Evolutionary conservation across 1,140 invertebrate genomes (phyloP).

Genomic region (Apis dorsata): DNA sequence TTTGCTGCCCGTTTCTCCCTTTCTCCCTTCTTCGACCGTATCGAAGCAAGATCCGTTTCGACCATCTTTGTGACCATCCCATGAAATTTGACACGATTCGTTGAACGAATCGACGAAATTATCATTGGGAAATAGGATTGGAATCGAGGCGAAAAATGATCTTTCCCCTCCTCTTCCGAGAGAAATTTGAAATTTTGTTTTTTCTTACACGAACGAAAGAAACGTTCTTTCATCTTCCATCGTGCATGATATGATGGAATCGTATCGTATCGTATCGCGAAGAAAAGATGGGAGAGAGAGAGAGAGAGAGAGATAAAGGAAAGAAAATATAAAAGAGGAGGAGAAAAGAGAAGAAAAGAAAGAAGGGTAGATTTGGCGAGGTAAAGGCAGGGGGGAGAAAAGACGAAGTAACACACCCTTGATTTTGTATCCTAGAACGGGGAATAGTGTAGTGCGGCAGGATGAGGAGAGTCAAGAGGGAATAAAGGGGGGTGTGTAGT

Average conservation of each 20-base stretch:
- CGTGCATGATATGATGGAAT: too few relatives aligned
- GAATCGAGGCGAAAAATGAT: not conserved
- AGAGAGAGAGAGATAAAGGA: constrained; percentile 11
- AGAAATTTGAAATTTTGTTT: too few relatives aligned
- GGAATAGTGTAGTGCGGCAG: constrained; percentile 57
- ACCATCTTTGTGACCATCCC: too few relatives aligned
- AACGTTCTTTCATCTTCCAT: too few relatives aligned
- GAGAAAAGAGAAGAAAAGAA: not conserved
- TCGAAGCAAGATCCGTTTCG: too few relatives aligned
- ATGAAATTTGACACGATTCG: not conserved
- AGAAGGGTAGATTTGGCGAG: constrained; percentile 1
- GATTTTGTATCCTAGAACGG: constrained; percentile 65
- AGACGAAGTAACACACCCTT: constrained; percentile 60
- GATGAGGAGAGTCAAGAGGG: constrained; percentile 73
- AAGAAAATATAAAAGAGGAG: not conserved
- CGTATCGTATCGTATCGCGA: too few relatives aligned
- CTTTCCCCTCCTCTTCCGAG: too few relatives aligned
- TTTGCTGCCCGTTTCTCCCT: not conserved
- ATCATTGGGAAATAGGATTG: too few relatives aligned
- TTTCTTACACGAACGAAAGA: too few relatives aligned
- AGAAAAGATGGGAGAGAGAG: too few relatives aligned
- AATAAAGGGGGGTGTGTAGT: constrained; percentile 73
- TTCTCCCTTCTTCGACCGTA: too few relatives aligned
- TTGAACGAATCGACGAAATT: not conserved
- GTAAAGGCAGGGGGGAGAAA: constrained; percentile 4